These are phyloP conservation scores for Daubentonia madagascariensis DNA, from an alignment of 2,113 vertebrate genomes.

Conservation along the genomic window DNA sequence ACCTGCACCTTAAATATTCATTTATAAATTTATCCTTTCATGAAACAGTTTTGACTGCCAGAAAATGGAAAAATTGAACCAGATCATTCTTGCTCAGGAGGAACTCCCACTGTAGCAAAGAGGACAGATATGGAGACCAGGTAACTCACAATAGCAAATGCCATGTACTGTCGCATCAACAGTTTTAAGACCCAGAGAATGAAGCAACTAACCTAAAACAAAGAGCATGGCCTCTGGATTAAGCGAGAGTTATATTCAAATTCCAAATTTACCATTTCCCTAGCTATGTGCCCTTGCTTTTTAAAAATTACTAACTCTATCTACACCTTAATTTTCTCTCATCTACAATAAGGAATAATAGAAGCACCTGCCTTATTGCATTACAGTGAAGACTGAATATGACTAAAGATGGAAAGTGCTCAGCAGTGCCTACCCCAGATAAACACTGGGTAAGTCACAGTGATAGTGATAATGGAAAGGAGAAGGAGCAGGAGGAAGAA, in stretches of 20 bases:
- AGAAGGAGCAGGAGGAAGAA: background rate
- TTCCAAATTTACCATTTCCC: background rate
- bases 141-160: background rate
- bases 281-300: background rate
- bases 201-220: background rate
- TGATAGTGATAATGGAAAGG: background rate
- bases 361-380: background rate
- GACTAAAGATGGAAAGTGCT: background rate
- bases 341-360: background rate
- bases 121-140: background rate
- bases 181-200: background rate
- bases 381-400: background rate
- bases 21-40: background rate
- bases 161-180: background rate
- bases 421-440: background rate
- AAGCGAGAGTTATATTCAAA: background rate
- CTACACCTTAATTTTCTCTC: background rate
- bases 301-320: background rate
- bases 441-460: background rate
- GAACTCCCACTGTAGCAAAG: background rate
- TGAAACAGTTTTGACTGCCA: background rate
- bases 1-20: background rate
- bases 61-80: background rate
- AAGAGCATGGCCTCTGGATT: background rate
- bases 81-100: background rate